Evolutionary conservation across 2,888 invertebrate genomes (phyloP).

Genomic region (Agrochola lota): DNA sequence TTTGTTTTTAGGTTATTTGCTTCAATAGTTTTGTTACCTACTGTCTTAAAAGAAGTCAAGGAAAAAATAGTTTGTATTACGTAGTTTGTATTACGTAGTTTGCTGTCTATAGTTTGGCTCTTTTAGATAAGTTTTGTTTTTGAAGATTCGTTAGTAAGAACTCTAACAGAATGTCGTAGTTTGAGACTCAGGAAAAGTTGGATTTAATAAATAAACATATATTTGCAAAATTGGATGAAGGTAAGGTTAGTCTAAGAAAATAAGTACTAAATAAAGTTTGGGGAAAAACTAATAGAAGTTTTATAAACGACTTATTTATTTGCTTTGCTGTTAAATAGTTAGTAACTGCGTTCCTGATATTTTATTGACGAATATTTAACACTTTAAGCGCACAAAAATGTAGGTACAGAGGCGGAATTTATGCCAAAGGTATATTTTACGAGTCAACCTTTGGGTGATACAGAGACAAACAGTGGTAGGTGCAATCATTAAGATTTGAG

Average conservation of each 20-base stretch:
- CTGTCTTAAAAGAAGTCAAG: neutral
- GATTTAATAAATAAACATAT: slow-evolving; percentile 41
- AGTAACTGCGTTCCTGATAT: neutral
- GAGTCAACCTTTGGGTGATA: neutral
- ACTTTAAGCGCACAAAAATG: neutral
- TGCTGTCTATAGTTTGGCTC: neutral
- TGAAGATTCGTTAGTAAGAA: neutral
- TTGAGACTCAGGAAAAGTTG: slow-evolving; percentile 22
- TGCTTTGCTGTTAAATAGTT: slow-evolving; percentile 5
- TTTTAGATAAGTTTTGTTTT: neutral
- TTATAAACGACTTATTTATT: slow-evolving; percentile 33
- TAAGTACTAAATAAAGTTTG: slow-evolving; percentile 27
- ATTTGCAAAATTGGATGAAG: neutral
- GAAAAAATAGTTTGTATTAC: neutral
- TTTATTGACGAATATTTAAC: neutral
- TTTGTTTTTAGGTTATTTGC: neutral
- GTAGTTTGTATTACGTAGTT: neutral
- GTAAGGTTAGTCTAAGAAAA: slow-evolving; percentile 10
- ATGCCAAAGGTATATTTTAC: neutral
- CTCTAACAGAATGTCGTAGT: slow-evolving; percentile 5
- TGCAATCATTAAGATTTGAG: neutral
- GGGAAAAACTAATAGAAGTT: slow-evolving; percentile 32
- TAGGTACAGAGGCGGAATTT: neutral
- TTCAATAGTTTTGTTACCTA: neutral
- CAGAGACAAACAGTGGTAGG: neutral